These are phyloP conservation scores for Aporophyla nigra DNA, from an alignment of 2,888 invertebrate species.

Conservation along the genomic window DNA sequence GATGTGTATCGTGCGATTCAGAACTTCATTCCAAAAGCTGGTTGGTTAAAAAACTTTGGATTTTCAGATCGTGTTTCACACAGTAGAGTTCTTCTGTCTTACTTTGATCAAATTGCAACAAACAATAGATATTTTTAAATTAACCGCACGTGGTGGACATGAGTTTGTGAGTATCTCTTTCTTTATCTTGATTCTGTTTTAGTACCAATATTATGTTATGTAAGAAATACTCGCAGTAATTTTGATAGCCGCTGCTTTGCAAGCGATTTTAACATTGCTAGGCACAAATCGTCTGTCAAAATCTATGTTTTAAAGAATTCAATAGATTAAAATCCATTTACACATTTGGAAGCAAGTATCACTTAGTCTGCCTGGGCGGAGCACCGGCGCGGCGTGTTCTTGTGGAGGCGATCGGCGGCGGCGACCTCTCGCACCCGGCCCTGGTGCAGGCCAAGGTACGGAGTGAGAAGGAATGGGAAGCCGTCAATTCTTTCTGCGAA, in stretches of 20 bases:
- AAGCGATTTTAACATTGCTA: not conserved
- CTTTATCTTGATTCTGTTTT: not conserved
- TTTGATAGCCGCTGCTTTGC: not conserved
- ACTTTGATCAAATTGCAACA: slow-evolving; percentile 25
- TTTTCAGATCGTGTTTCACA: slow-evolving; percentile 21
- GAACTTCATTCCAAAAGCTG: not conserved
- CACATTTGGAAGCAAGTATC: not conserved
- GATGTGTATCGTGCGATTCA: too few species aligned
- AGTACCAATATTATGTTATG: not conserved
- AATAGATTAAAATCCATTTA: not conserved
- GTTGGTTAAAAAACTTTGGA: not conserved
- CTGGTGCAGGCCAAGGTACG: too few species aligned
- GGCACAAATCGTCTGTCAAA: not conserved
- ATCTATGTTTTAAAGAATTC: not conserved
- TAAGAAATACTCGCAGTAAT: not conserved
- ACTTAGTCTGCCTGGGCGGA: too few species aligned
- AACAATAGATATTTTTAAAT: not conserved
- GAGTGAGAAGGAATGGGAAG: too few species aligned
- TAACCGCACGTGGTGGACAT: not conserved
- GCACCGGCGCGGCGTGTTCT: too few species aligned
- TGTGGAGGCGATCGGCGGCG: too few species aligned
- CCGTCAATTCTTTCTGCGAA: too few species aligned
- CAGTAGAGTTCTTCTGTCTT: slow-evolving; percentile 15
- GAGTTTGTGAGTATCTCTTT: slow-evolving; percentile 12
- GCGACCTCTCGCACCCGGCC: too few species aligned